These are phyloP conservation scores for Dinomys branickii DNA, from an alignment of 2,113 vertebrate species.

Conservation along the genomic window DNA sequence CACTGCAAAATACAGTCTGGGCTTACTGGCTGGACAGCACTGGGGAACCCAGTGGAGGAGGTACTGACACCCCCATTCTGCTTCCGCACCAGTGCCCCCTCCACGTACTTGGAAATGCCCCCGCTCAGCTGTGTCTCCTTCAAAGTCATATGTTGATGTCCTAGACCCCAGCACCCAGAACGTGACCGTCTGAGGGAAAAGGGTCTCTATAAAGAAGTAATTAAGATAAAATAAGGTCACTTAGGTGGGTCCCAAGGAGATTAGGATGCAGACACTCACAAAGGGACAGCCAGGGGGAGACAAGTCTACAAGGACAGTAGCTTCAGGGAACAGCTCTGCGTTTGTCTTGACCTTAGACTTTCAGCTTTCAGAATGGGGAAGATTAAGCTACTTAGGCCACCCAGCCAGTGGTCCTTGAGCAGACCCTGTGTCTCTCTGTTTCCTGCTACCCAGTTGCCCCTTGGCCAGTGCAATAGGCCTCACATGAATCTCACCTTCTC, in stretches of 20 bases:
- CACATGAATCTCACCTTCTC: background rate
- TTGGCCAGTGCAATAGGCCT: background rate
- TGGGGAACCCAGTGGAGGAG: background rate
- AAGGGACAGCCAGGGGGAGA: background rate
- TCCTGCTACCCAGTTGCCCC: background rate
- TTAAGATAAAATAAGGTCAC: background rate
- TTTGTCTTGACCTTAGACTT: background rate
- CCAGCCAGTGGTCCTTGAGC: background rate
- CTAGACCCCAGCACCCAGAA: background rate
- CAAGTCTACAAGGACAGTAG: background rate
- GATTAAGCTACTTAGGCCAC: background rate
- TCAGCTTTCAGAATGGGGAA: background rate
- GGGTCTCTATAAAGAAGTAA: background rate
- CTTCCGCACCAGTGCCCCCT: fast-evolving
- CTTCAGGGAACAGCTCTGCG: background rate
- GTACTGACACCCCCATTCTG: too few relatives aligned
- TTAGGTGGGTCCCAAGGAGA: background rate
- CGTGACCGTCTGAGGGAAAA: background rate
- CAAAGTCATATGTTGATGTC: background rate
- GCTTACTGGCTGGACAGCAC: background rate
- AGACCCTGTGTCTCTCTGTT: background rate
- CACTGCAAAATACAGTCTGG: background rate
- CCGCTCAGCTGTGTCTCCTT: background rate
- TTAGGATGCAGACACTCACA: background rate
- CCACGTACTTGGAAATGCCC: background rate